Percentiles rank a stretch among this genome's conserved stretches.
phyloP scores from a whole-genome alignment of 1,140 invertebrate species.

The Hycleus phaleratus region DNA sequence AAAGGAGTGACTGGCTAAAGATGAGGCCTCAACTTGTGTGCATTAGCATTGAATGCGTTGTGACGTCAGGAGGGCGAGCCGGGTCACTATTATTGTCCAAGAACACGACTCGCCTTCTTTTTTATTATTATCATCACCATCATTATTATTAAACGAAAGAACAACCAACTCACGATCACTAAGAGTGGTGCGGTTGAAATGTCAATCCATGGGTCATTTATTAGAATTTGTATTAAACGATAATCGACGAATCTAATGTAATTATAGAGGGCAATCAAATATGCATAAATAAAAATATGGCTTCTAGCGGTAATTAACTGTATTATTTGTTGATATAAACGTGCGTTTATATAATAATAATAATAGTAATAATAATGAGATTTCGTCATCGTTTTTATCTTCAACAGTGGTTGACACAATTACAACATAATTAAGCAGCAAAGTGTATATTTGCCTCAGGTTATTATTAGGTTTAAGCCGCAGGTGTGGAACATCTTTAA shows the following conservation, averaged over 20 bases:
- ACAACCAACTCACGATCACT: constrained; percentile 6
- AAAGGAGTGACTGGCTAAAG: constrained; percentile 27
- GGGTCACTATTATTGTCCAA: constrained; percentile 32
- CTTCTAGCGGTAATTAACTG: constrained; percentile 8
- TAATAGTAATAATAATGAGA: background rate
- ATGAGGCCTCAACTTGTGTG: constrained; percentile 23
- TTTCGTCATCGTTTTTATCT: constrained; percentile 11
- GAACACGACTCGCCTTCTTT: constrained; percentile 13
- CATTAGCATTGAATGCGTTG: constrained; percentile 33
- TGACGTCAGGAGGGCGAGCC: constrained; percentile 35
- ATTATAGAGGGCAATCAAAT: background rate
- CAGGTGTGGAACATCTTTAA: too few relatives aligned
- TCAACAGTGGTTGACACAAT: constrained; percentile 9
- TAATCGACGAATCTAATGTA: background rate
- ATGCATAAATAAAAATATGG: background rate
- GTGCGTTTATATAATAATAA: constrained; percentile 1
- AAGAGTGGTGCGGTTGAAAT: constrained; percentile 2
- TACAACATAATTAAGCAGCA: constrained; percentile 12
- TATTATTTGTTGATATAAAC: constrained; percentile 13
- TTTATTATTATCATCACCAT: background rate
- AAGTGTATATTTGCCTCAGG: constrained; percentile 8
- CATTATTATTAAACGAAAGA: background rate
- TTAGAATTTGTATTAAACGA: too few relatives aligned
- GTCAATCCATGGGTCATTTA: constrained; percentile 10
- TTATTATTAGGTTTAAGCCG: constrained; percentile 2